phyloP scores from a whole-genome alignment of 2,888 invertebrate species.

The Meiosimyza platycephala region DNA sequence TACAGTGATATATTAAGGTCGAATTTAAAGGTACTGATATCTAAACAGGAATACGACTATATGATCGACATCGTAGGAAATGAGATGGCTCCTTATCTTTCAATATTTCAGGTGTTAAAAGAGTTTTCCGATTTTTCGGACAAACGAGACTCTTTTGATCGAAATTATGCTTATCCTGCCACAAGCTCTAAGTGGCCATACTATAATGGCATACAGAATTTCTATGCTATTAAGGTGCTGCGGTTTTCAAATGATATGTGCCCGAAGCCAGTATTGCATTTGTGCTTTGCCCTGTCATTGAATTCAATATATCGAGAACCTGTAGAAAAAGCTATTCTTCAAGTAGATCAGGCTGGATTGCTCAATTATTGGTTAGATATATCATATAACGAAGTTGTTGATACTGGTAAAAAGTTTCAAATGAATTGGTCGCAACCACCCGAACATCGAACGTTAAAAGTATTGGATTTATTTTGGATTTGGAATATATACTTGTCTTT shows the following conservation, averaged over 20 bases:
- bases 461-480: conserved; percentile 39
- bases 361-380: conserved; percentile 37
- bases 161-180: conserved; percentile 28
- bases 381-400: conserved; percentile 34
- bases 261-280: conserved; percentile 31
- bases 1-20: conserved; percentile 35
- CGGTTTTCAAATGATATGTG: conserved; percentile 36
- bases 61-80: conserved; percentile 13
- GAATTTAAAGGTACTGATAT: conserved; percentile 27
- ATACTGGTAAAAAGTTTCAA: not conserved
- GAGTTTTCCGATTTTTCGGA: not conserved
- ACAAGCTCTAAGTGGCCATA: conserved; percentile 28
- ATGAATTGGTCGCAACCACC: not conserved
- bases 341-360: conserved; percentile 35
- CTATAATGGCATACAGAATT: conserved; percentile 20
- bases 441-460: not conserved
- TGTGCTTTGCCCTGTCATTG: conserved; percentile 30
- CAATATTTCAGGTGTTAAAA: conserved; percentile 9
- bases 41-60: not conserved
- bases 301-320: conserved; percentile 34
- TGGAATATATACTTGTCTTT: conserved; percentile 29
- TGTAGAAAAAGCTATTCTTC: conserved; percentile 31
- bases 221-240: conserved; percentile 17
- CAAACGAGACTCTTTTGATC: conserved; percentile 34
- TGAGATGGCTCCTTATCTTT: not conserved